Percentiles rank a stretch among this genome's conserved stretches.
phyloP scores from a whole-genome alignment of 1,140 invertebrate species.

The Elymnias hypermnestra region DNA sequence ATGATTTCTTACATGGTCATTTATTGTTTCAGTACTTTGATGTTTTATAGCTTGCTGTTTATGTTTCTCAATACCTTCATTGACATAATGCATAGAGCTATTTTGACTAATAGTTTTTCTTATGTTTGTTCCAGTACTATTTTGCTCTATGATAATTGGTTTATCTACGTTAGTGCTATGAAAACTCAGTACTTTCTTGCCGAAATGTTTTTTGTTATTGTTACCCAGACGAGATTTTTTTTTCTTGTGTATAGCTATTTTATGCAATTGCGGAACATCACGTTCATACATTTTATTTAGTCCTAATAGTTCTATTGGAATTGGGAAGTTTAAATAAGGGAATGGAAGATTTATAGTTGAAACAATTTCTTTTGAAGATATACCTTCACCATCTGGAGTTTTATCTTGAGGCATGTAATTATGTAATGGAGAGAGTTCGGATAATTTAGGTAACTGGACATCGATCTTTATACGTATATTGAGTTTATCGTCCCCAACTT shows the following conservation, averaged over 20 bases:
- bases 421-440: constrained; percentile 15
- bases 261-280: constrained; percentile 34
- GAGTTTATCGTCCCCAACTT: constrained; percentile 28
- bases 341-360: constrained; percentile 35
- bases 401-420: constrained; percentile 26
- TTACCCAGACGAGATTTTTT: constrained; percentile 42
- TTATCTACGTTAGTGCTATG: constrained; percentile 8
- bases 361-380: constrained; percentile 30
- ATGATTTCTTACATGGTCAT: neutral
- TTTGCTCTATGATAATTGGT: neutral
- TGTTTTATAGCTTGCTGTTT: constrained; percentile 3
- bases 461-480: constrained; percentile 55
- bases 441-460: constrained; percentile 44
- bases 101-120: constrained; percentile 6
- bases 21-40: constrained; percentile 4
- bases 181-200: constrained; percentile 25
- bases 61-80: neutral
- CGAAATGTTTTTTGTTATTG: constrained; percentile 46
- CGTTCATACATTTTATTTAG: constrained; percentile 24
- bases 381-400: constrained; percentile 19
- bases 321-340: constrained; percentile 45
- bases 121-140: constrained; percentile 1
- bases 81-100: neutral
- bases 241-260: constrained; percentile 56
- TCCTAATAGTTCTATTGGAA: constrained; percentile 40